Conservation (phyloP, 2,797 vertebrate species). For the Meda fulgida region DNA sequence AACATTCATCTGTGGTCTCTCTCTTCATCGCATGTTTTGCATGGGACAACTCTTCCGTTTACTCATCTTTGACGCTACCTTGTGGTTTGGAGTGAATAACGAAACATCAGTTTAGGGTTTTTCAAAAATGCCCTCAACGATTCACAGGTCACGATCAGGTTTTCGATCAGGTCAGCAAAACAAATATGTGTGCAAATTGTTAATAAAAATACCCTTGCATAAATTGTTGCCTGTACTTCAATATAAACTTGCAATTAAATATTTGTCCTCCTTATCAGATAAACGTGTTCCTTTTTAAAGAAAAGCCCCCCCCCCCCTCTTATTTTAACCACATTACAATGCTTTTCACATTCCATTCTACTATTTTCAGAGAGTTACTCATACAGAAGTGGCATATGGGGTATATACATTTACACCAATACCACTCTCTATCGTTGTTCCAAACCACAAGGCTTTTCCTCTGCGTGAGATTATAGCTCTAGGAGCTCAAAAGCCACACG, state of each 20-base stretch:
- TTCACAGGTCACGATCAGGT: background rate
- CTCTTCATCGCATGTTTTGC: slow-evolving; percentile 10
- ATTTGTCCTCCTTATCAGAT: background rate
- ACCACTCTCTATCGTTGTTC: slow-evolving; percentile 15
- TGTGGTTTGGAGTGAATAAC: background rate
- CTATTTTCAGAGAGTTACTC: slow-evolving; percentile 21
- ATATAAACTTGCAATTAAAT: background rate
- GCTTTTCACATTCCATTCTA: slow-evolving; percentile 14
- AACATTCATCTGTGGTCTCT: background rate
- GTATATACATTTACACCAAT: slow-evolving; percentile 18
- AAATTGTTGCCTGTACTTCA: background rate
- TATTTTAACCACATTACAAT: slow-evolving; percentile 2
- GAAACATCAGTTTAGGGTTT: background rate
- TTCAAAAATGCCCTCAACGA: background rate
- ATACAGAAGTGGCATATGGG: slow-evolving; percentile 9
- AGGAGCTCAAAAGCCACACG: background rate
- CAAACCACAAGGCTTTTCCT: background rate
- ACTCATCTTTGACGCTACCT: background rate
- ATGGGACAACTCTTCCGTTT: background rate
- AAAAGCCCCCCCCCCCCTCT: no score
- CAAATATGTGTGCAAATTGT: background rate
- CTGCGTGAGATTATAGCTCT: slow-evolving; percentile 33
- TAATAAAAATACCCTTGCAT: background rate
- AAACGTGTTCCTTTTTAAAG: background rate
- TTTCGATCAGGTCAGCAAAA: background rate